A percentile compares a stretch with the other conserved stretches of the same genome.
phyloP scores from a whole-genome alignment of 2,888 invertebrate genomes.

The Silvanus unidentatus region DNA sequence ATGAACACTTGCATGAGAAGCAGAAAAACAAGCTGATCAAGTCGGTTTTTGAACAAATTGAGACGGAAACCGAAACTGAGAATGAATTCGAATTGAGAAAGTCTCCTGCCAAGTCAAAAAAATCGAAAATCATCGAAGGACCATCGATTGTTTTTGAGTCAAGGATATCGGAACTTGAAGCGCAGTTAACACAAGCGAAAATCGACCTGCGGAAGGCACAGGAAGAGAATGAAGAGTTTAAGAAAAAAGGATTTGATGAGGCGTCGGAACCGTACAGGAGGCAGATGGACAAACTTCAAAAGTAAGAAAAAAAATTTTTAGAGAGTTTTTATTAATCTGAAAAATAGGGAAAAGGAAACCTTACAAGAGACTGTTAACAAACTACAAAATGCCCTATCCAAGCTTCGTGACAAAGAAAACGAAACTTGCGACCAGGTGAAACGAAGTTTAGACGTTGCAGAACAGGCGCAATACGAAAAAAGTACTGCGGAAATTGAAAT shows the following conservation, averaged over 20 bases:
- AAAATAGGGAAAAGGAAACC: constrained; percentile 58
- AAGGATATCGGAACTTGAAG: constrained; percentile 76
- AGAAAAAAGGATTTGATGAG: constrained; percentile 43
- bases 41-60: constrained; percentile 58
- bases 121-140: constrained; percentile 53
- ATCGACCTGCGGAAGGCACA: constrained; percentile 70
- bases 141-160: constrained; percentile 80
- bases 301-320: constrained; percentile 50
- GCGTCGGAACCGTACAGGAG: constrained; percentile 59
- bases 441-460: constrained; percentile 63
- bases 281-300: constrained; percentile 65
- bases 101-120: constrained; percentile 33
- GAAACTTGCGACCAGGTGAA: constrained; percentile 61
- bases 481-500: constrained; percentile 70
- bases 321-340: not conserved
- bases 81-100: constrained; percentile 34
- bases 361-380: constrained; percentile 65
- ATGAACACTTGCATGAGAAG: constrained; percentile 72
- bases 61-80: constrained; percentile 48
- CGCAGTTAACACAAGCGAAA: constrained; percentile 70
- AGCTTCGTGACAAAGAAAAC: constrained; percentile 57
- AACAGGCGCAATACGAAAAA: constrained; percentile 72
- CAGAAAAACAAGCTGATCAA: constrained; percentile 65
- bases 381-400: constrained; percentile 59
- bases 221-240: constrained; percentile 56